Evolutionary conservation across 1,140 invertebrate species (phyloP), one percentile per base, ranked within the genome.

Genomic region (Papilio machaon): DNA sequence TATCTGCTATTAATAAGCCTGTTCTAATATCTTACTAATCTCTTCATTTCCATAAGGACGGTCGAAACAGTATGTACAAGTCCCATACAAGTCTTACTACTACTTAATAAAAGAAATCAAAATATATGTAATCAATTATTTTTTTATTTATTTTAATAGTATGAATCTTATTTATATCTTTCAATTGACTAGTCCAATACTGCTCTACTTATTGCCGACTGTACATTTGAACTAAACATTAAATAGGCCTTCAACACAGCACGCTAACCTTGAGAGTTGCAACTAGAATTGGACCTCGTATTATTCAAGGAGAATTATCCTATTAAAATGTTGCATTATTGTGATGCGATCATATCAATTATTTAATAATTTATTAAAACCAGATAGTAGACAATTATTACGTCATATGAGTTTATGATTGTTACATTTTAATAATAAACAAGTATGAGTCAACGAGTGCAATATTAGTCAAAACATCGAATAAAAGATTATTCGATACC

Each of bases 401-500:
- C 60, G 19, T 64, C 9, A n/a, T 64, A 64, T 64, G 19, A 13
- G 19, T 64, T 64, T 30, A 10, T 13, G 23, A 30, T 60, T 60
- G 7, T 60, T 23, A 13, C 23, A 30, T 30, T 30, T 64, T 64
- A 30, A 30, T 64, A 64, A 60, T 60, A n/a, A 58, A 19, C 54
- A 58, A 58, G 19, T 58, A 58, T 58, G 54, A 52, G 49, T 52
- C 49, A 58, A 19, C 54, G 1, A 70, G 64, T 67, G 30, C 64
- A 35, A 67, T 67, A 13, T 70, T 19, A 23, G 49, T 75, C 19
- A 47, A 75, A 75, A 75, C 46, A 74, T 47, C 73, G 47, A 49
- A 70, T 70, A 35, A 70, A 70, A 70, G 11, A 70, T 70, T 70
- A 70, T 38, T 70, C 64, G 64, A 70, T 38, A 70, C 30, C 38